These are phyloP conservation scores for Drosophila crucigera DNA, from an alignment of 2,888 invertebrate species.

Conservation along the genomic window DNA sequence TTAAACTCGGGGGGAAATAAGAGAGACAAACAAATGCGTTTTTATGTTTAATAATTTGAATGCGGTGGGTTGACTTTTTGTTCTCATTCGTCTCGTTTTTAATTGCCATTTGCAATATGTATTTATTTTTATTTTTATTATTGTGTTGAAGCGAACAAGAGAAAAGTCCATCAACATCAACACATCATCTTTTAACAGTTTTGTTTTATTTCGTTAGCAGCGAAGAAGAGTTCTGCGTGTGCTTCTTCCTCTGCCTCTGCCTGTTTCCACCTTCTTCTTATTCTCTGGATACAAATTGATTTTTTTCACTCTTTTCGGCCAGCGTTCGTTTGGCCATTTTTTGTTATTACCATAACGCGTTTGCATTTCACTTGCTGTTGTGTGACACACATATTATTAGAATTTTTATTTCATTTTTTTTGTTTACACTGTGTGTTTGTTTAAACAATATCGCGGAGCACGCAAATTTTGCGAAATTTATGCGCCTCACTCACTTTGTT, in stretches of 20 bases:
- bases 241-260: constrained; percentile 5
- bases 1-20: constrained; percentile 37
- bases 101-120: constrained; percentile 68
- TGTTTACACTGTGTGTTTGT: constrained; percentile 54
- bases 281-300: constrained; percentile 75
- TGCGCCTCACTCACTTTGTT: constrained; percentile 55
- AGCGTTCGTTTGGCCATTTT: constrained; percentile 17
- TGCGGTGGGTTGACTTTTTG: constrained; percentile 2
- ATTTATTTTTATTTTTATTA: constrained; percentile 42
- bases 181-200: constrained; percentile 66
- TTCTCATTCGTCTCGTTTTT: constrained; percentile 42
- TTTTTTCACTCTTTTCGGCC: constrained; percentile 68
- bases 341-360: constrained; percentile 45
- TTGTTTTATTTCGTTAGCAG: constrained; percentile 38
- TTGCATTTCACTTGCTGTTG: constrained; percentile 13
- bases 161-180: constrained; percentile 52
- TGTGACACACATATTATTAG: constrained; percentile 19
- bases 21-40: constrained; percentile 43
- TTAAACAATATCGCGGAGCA: constrained; percentile 52
- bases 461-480: constrained; percentile 55
- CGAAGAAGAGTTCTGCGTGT: constrained; percentile 40
- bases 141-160: constrained; percentile 1
- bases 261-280: constrained; percentile 41
- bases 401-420: constrained; percentile 30
- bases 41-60: constrained; percentile 42